Conservation (phyloP, 2,113 vertebrate genomes). For the Chunga burmeisteri region DNA sequence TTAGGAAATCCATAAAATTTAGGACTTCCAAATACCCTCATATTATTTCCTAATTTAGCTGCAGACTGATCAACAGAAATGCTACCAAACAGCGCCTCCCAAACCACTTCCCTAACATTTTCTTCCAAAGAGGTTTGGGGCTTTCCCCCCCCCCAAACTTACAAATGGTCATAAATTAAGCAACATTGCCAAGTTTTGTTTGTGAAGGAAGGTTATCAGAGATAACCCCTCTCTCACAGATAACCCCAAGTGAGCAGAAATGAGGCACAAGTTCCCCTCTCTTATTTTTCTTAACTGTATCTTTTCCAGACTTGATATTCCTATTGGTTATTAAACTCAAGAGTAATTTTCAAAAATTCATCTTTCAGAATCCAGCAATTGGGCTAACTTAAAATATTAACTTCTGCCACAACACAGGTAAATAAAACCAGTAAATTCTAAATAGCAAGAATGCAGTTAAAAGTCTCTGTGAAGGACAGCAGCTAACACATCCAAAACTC, state of each 20-base stretch:
- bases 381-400: neutral
- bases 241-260: slow-evolving; percentile 41
- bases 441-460: neutral
- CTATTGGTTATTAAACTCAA: neutral
- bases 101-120: neutral
- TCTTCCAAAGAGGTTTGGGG: neutral
- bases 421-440: neutral
- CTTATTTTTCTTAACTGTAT: slow-evolving; percentile 21
- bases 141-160: neutral
- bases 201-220: slow-evolving; percentile 45
- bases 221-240: slow-evolving; percentile 52
- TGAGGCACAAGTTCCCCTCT: slow-evolving; percentile 9
- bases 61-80: neutral
- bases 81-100: neutral
- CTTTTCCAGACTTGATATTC: neutral
- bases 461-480: neutral
- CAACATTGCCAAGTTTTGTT: slow-evolving; percentile 11
- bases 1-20: neutral
- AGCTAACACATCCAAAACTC: neutral
- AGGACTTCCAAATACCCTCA: neutral
- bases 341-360: neutral
- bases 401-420: neutral
- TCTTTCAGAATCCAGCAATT: neutral
- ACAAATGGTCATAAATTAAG: slow-evolving; percentile 40
- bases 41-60: neutral